phyloP scores from a whole-genome alignment of 2,113 vertebrate species.

The Zosterops hypoxanthus region DNA sequence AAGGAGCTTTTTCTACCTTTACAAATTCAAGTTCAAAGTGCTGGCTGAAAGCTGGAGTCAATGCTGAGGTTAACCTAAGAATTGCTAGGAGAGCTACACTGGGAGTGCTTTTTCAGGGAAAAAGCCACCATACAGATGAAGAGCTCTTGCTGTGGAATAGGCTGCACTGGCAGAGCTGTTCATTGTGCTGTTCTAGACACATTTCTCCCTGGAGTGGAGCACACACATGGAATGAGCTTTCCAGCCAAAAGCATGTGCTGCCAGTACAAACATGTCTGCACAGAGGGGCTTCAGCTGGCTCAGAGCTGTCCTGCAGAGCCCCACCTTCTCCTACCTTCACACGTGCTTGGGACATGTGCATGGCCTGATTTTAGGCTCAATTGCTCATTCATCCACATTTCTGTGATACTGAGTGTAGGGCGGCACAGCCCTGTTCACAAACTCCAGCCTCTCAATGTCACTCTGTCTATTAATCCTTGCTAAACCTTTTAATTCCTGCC shows the following conservation, averaged over 20 bases:
- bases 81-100: neutral
- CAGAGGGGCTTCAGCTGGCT: conserved; percentile 21
- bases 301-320: neutral
- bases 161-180: conserved; percentile 30
- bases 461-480: conserved; percentile 25
- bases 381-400: neutral
- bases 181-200: neutral
- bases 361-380: neutral
- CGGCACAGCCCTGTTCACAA: neutral
- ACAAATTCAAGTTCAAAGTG: neutral
- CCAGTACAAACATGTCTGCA: neutral
- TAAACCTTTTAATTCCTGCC: conserved; percentile 52
- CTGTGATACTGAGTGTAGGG: neutral
- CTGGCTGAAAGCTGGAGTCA: neutral
- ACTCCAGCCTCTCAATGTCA: neutral
- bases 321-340: neutral
- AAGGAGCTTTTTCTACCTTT: neutral
- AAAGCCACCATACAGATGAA: neutral
- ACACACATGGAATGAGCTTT: neutral
- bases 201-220: neutral
- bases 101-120: neutral
- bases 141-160: neutral
- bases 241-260: neutral
- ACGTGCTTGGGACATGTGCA: fast-evolving
- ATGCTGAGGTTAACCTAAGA: neutral